Conservation (phyloP, 2,888 invertebrate species). For the Coenonympha glycerion region DNA sequence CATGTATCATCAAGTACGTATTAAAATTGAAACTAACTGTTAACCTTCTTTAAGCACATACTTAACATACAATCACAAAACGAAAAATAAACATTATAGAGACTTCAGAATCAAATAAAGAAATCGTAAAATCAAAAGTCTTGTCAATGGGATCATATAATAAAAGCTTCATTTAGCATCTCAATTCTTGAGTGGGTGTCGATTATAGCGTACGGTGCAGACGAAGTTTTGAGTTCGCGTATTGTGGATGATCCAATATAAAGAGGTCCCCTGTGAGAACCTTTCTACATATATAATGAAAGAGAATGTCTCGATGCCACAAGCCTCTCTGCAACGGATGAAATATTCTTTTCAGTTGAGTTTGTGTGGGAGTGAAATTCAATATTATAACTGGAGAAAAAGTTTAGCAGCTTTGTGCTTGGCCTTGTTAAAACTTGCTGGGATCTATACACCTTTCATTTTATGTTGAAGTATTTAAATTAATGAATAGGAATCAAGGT, state of each 20-base stretch:
- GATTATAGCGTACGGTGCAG: slow-evolving; percentile 31
- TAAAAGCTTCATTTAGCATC: slow-evolving; percentile 32
- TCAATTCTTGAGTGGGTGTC: slow-evolving; percentile 44
- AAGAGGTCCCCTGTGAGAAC: slow-evolving; percentile 16
- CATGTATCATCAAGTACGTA: no score
- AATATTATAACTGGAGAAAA: slow-evolving; percentile 22
- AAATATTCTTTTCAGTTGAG: slow-evolving; percentile 24
- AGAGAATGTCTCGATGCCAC: slow-evolving; percentile 21
- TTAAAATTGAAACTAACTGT: not conserved
- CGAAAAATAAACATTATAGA: not conserved
- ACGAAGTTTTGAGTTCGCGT: slow-evolving; percentile 14
- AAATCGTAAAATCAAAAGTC: slow-evolving; percentile 45
- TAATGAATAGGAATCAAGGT: slow-evolving; percentile 13
- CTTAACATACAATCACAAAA: not conserved
- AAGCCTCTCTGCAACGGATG: slow-evolving; percentile 22
- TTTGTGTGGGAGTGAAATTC: slow-evolving; percentile 28
- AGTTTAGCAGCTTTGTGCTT: slow-evolving; percentile 13
- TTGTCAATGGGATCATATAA: slow-evolving; percentile 37
- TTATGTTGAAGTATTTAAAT: slow-evolving; percentile 3
- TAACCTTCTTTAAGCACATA: not conserved
- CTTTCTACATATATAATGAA: slow-evolving; percentile 24
- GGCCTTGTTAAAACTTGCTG: slow-evolving; percentile 8
- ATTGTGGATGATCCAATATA: slow-evolving; percentile 19
- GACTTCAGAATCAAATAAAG: not conserved
- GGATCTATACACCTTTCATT: slow-evolving; percentile 19